Evolutionary conservation across 2,113 vertebrate species (phyloP).

Genomic region (Acanthisitta chloris): DNA sequence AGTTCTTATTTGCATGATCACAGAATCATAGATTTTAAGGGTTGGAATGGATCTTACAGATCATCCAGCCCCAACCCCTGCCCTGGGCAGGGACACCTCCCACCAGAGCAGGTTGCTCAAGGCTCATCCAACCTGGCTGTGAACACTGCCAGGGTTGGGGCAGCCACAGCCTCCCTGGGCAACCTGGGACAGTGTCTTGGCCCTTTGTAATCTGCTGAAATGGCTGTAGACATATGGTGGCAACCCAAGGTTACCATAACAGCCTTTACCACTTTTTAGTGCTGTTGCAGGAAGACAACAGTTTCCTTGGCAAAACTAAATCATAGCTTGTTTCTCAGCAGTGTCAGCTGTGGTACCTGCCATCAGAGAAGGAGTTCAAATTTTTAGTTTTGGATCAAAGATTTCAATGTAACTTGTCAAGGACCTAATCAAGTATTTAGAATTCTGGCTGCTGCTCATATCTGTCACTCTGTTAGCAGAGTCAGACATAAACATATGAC

Average conservation of each 20-base stretch:
- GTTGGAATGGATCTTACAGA: not conserved
- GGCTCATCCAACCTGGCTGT: not conserved
- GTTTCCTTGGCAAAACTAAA: not conserved
- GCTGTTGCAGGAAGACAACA: not conserved
- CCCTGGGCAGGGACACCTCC: not conserved
- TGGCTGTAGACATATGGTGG: too few species aligned
- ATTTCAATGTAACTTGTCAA: not conserved
- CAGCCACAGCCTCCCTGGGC: not conserved
- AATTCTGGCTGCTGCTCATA: slow-evolving; percentile 14
- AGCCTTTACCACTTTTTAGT: not conserved
- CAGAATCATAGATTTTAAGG: too few species aligned
- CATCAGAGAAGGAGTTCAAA: not conserved
- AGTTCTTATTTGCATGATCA: not conserved
- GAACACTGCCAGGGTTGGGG: accelerated
- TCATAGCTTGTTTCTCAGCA: not conserved
- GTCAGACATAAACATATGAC: slow-evolving; percentile 18
- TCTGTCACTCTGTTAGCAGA: not conserved
- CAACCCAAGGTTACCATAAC: not conserved
- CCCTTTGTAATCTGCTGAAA: not conserved
- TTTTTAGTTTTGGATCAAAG: not conserved
- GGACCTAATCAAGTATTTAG: slow-evolving; percentile 21
- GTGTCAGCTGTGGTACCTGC: not conserved
- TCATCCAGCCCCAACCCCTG: not conserved
- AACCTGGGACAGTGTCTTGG: not conserved
- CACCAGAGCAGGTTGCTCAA: not conserved